Percentiles rank a stretch among this genome's conserved stretches.
Evolutionary conservation across 2,797 vertebrate species (phyloP).

Genomic region (Mormyrops boulengeri): DNA sequence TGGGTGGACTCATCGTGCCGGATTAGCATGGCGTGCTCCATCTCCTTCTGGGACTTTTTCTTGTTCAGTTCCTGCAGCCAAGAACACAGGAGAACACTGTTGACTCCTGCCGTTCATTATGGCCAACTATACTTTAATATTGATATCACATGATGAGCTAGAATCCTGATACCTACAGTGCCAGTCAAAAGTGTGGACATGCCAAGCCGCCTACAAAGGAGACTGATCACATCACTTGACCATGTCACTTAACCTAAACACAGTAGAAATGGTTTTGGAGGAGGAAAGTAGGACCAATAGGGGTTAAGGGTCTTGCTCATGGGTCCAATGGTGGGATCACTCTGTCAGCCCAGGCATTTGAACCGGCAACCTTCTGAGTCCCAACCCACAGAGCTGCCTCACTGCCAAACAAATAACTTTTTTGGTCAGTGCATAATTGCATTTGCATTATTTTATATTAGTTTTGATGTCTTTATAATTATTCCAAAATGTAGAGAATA

Average conservation of each 20-base stretch:
- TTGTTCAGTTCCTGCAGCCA: slow-evolving; percentile 83
- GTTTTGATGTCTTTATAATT: neutral
- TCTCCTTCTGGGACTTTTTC: slow-evolving; percentile 97
- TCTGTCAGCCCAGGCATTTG: too few relatives aligned
- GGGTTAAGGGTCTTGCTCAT: too few relatives aligned
- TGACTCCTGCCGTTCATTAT: neutral
- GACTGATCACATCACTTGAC: neutral
- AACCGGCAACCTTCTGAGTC: too few relatives aligned
- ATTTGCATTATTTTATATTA: neutral
- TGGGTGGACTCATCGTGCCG: slow-evolving; percentile 96
- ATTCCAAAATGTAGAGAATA: neutral
- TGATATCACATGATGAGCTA: neutral
- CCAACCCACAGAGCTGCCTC: too few relatives aligned
- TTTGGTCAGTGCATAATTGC: too few relatives aligned
- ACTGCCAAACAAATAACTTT: too few relatives aligned
- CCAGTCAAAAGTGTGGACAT: neutral
- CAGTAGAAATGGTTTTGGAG: neutral
- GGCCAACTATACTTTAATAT: neutral
- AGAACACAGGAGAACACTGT: neutral
- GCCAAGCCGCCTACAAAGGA: neutral
- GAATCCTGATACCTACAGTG: neutral
- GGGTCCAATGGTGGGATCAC: too few relatives aligned
- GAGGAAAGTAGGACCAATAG: too few relatives aligned
- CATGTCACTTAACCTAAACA: neutral
- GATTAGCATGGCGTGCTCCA: slow-evolving; percentile 97